Evolutionary conservation across 30 jellyfish, hydroid and myxozoan genomes (phyloP).

Genomic region (Cassiopea andromeda): DNA sequence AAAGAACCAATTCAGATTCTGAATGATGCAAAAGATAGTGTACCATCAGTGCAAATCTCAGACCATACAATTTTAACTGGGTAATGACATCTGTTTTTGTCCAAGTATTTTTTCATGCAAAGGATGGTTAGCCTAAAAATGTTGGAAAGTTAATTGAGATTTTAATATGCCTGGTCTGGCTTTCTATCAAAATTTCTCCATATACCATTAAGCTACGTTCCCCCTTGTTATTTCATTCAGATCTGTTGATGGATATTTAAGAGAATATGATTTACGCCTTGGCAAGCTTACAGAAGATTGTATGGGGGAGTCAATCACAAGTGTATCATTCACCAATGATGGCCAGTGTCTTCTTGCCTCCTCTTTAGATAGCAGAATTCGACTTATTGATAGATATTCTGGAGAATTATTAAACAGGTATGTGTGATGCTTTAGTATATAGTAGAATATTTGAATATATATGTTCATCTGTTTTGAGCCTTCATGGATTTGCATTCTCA

Average conservation of each 20-base stretch:
- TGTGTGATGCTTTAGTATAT: background rate
- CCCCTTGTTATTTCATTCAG: slow-evolving; percentile 20
- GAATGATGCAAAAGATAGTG: slow-evolving; percentile 95
- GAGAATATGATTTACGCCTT: slow-evolving; percentile 90
- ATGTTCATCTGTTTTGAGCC: no score
- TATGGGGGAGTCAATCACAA: slow-evolving; percentile 95
- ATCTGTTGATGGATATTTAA: slow-evolving; percentile 88
- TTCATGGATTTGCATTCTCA: no score
- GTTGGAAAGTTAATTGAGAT: no score
- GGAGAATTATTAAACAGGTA: slow-evolving; percentile 94
- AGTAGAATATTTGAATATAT: background rate
- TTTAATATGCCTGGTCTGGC: no score
- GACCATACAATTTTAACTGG: slow-evolving; percentile 87
- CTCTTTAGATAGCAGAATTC: slow-evolving; percentile 75
- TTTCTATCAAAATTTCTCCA: no score
- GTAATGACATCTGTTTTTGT: slow-evolving; percentile 17
- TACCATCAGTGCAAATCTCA: slow-evolving; percentile 75
- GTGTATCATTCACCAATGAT: slow-evolving; percentile 84
- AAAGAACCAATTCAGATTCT: slow-evolving; percentile 86
- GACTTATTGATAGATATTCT: slow-evolving; percentile 74
- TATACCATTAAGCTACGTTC: background rate
- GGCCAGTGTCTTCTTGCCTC: slow-evolving; percentile 90
- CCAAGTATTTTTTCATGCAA: background rate
- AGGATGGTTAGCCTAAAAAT: background rate
- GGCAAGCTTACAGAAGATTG: slow-evolving; percentile 92